A percentile compares a stretch with the other conserved stretches of the same genome.
Conservation (phyloP, 2,888 invertebrate species). For the Andricus quercusramuli region DNA sequence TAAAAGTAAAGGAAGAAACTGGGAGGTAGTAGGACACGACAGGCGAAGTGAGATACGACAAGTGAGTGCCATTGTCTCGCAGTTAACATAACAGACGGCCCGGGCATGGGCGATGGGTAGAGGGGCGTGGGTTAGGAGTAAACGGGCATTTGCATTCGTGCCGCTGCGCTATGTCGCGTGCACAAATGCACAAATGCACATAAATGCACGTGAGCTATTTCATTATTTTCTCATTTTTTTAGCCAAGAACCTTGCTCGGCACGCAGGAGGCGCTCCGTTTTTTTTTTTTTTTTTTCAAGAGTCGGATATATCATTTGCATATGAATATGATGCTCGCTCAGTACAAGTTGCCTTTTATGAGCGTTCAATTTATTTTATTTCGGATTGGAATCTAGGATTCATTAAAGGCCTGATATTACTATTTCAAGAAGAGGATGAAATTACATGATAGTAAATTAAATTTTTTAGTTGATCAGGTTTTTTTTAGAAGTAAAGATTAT, state of each 20-base stretch:
- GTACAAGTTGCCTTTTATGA: conserved; percentile 21
- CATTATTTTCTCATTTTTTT: conserved; percentile 17
- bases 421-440: neutral
- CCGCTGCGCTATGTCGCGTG: conserved; percentile 25
- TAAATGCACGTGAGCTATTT: conserved; percentile 40
- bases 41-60: conserved; percentile 19
- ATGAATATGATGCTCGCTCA: conserved; percentile 18
- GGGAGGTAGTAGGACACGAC: conserved; percentile 23
- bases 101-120: too few relatives aligned
- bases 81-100: conserved; percentile 13
- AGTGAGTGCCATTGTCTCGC: conserved; percentile 4
- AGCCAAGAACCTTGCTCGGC: neutral
- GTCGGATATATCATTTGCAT: conserved; percentile 22
- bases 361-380: conserved; percentile 7
- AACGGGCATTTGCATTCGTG: conserved; percentile 31
- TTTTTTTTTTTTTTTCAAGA: conserved; percentile 14
- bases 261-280: neutral
- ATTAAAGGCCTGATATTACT: neutral
- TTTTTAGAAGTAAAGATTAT: neutral
- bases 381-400: neutral
- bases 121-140: neutral
- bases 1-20: conserved; percentile 11
- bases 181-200: conserved; percentile 31
- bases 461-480: neutral
- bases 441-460: neutral